Evolutionary conservation across 2,113 vertebrate genomes (phyloP).

Genomic region (Sminthopsis crassicaudata): DNA sequence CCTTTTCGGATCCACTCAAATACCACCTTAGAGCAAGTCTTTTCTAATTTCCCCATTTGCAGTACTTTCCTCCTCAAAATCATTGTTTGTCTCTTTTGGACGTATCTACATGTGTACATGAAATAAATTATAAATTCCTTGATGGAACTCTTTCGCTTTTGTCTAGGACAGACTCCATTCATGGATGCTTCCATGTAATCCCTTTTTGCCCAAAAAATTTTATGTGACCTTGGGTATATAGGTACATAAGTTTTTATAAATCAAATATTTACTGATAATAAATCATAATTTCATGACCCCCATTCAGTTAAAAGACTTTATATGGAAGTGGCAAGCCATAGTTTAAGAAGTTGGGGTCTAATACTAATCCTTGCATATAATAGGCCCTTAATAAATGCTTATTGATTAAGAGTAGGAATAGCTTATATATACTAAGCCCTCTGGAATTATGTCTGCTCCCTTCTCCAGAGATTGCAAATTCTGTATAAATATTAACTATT

Average conservation of each 20-base stretch:
- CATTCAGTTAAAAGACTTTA: no score
- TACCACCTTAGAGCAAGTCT: neutral
- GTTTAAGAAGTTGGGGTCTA: no score
- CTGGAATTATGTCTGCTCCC: neutral
- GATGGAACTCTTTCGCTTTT: neutral
- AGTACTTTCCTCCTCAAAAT: neutral
- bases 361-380: no score
- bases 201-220: no score
- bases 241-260: no score
- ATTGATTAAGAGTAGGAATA: neutral
- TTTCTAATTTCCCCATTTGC: neutral
- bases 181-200: no score
- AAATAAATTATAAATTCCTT: neutral
- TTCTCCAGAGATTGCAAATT: neutral
- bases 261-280: no score
- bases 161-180: neutral
- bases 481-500: neutral
- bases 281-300: no score
- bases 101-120: neutral
- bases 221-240: no score
- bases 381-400: neutral
- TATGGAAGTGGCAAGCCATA: no score
- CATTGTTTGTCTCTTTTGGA: neutral
- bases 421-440: neutral
- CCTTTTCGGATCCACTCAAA: neutral